Percentiles rank a stretch among this genome's conserved stretches.
phyloP scores from a whole-genome alignment of 2,113 vertebrate genomes.

The Sceloporus tristichus region DNA sequence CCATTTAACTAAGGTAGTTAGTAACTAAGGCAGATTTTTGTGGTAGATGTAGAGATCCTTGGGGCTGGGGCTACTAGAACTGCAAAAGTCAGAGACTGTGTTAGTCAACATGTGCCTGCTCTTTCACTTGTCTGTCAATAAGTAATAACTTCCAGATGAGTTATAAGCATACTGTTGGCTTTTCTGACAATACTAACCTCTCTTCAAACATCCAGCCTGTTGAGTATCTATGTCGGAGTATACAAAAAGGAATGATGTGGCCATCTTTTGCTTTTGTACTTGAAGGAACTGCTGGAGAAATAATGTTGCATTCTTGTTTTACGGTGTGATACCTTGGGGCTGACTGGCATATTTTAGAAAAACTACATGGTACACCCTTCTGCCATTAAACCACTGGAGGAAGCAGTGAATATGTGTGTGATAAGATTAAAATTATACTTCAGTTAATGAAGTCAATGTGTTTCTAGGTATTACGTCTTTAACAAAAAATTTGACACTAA shows the following conservation, averaged over 20 bases:
- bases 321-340: background rate
- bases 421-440: background rate
- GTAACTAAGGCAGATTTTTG: background rate
- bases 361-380: background rate
- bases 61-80: background rate
- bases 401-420: background rate
- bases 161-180: background rate
- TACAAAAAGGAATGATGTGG: too few species aligned
- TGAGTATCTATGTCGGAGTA: background rate
- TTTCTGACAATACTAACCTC: background rate
- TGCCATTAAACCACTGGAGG: background rate
- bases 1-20: background rate
- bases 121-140: background rate
- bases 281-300: background rate
- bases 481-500: too few species aligned
- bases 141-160: background rate
- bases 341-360: background rate
- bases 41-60: background rate
- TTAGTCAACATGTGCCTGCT: background rate
- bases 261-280: background rate
- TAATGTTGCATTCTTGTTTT: background rate
- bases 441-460: too few species aligned
- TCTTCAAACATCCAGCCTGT: too few species aligned
- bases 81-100: background rate
- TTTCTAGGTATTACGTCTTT: too few species aligned